A percentile compares a stretch with the other conserved stretches of the same genome.
phyloP scores from a whole-genome alignment of 2,888 invertebrate species.

The Thalpophila matura region DNA sequence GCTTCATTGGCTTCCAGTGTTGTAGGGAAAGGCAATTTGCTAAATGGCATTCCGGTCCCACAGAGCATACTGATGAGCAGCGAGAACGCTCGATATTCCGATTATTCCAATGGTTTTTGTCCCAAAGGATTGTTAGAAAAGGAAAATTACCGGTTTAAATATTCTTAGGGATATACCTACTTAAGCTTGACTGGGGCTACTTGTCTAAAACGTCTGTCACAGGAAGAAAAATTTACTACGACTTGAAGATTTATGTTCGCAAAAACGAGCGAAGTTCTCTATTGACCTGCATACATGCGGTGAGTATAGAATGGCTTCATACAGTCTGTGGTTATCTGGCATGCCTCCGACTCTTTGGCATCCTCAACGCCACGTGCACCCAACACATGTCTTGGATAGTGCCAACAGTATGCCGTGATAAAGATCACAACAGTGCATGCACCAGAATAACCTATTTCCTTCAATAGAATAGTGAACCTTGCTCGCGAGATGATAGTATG shows the following conservation, averaged over 20 bases:
- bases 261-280: not conserved
- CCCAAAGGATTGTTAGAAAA: not conserved
- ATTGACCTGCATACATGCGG: slow-evolving; percentile 4
- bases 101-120: slow-evolving; percentile 9
- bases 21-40: slow-evolving; percentile 32
- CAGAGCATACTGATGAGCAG: slow-evolving; percentile 14
- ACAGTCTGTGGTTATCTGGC: slow-evolving; percentile 51
- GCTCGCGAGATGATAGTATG: slow-evolving; percentile 21
- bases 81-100: slow-evolving; percentile 3
- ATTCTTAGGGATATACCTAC: too few species aligned
- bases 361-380: slow-evolving; percentile 32
- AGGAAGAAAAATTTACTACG: too few species aligned
- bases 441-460: slow-evolving; percentile 58
- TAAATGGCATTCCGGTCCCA: slow-evolving; percentile 34
- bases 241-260: too few species aligned
- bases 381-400: slow-evolving; percentile 36
- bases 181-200: too few species aligned
- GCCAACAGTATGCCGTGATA: slow-evolving; percentile 50
- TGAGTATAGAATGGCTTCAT: slow-evolving; percentile 32
- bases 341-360: slow-evolving; percentile 41
- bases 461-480: slow-evolving; percentile 49
- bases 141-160: not conserved
- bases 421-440: slow-evolving; percentile 55
- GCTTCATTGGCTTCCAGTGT: slow-evolving; percentile 13
- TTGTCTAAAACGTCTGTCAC: not conserved